phyloP scores from a whole-genome alignment of 1,140 invertebrate species.

The Ditylenchus dipsaci region DNA sequence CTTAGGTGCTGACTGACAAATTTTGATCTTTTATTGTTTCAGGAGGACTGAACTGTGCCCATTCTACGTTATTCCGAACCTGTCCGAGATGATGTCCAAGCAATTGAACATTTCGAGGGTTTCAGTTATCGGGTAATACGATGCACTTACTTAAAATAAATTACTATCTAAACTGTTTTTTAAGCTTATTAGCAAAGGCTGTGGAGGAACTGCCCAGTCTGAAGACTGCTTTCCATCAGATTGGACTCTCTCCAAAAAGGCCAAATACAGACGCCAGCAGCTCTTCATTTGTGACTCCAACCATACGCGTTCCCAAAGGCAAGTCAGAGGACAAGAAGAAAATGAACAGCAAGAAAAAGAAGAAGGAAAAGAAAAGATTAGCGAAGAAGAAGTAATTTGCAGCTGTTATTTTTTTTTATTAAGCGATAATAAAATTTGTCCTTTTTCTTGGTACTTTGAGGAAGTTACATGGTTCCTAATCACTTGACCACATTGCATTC shows the following conservation, averaged over 20 bases:
- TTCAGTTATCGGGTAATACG: background rate
- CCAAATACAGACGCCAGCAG: background rate
- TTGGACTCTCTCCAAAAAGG: background rate
- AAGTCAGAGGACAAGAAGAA: background rate
- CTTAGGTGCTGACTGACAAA: no score
- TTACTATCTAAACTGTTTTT: no score
- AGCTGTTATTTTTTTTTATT: background rate
- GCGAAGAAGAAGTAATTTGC: background rate
- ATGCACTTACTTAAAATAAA: no score
- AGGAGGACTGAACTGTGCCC: background rate
- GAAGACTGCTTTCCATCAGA: background rate
- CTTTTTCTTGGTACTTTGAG: no score
- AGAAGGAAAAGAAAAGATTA: background rate
- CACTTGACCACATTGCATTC: no score
- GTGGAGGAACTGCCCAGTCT: background rate
- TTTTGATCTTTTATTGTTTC: no score
- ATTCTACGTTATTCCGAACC: background rate
- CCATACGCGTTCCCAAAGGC: background rate
- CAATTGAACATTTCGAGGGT: background rate
- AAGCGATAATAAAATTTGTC: background rate
- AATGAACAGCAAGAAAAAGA: background rate
- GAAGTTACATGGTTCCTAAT: no score
- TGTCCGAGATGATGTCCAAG: background rate
- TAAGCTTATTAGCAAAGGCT: background rate
- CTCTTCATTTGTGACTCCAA: background rate